Evolutionary conservation across 1,140 invertebrate genomes (phyloP), one percentile per base, ranked within the genome.

Genomic region (Euura lappo): DNA sequence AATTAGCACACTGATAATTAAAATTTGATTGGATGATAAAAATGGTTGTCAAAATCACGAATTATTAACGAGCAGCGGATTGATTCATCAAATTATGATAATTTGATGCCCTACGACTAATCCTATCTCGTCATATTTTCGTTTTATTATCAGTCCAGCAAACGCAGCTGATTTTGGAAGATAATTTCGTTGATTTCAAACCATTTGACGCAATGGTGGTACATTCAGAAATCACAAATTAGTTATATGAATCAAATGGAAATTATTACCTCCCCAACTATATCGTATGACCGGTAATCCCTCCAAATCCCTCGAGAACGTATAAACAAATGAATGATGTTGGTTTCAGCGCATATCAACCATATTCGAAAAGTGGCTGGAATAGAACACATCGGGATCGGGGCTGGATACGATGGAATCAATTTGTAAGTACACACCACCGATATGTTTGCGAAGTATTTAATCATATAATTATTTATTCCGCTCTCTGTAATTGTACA

Each of bases 381-480:
- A n/a, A 91, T 95, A 66, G 94, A 97, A 87, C 93, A 94, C 83
- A 94, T 96, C 46, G 95, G 95, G 0, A 92, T 97, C 45, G 95
- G 95, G 1, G 95, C 94, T 28, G 95, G 95, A n/a, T 97, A 95
- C 84, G 95, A 97, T 83, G 95, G 95, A 75, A 96, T 97, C 76
- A 94, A 95, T 88, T 91, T 92, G 94, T 95, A 89, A 92, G 90
- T 91, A 73, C 73, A 72, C 13, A 60, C 45, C 7, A 60, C 64
- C 28, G 71, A 44, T 28, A 47, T 69, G 8, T 69, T 43, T 51
- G 10, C 65, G 8, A 28, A 28, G 28, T 28, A 28, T 28, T 28
- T 28, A 28, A 28, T 28, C 28, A 28, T 28, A 28, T 28, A 28
- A 28, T 28, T 28, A 28, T 28, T 28, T 28, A 28, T 28, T 28